Percentiles rank a stretch among this genome's conserved stretches.
These are phyloP conservation scores for Dendroctonus ponderosae DNA, from an alignment of 1,140 invertebrate species.

Conservation along the genomic window DNA sequence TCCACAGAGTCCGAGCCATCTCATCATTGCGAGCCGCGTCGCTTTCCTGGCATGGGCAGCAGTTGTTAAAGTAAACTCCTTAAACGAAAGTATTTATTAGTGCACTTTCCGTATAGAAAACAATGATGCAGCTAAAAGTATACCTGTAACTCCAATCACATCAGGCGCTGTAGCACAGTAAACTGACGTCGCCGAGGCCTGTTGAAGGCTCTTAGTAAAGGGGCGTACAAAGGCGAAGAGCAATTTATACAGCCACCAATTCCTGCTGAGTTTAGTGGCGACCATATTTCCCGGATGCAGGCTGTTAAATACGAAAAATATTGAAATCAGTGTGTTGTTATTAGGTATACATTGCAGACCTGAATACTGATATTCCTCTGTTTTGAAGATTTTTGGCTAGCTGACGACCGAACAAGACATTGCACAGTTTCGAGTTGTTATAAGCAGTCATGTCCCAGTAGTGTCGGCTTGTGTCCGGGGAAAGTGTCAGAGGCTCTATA, in stretches of 20 bases:
- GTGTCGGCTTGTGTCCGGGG: constrained; percentile 53
- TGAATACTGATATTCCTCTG: constrained; percentile 71
- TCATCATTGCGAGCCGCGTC: constrained; percentile 58
- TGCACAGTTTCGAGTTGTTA: constrained; percentile 88
- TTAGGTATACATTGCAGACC: background rate
- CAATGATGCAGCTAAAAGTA: too few species aligned
- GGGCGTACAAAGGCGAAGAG: constrained; percentile 77
- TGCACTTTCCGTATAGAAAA: too few species aligned
- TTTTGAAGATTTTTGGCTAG: constrained; percentile 69
- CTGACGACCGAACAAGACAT: constrained; percentile 80
- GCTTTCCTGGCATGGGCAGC: constrained; percentile 76
- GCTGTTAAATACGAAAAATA: constrained; percentile 45
- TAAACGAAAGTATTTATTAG: constrained; percentile 3
- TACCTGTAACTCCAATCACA: constrained; percentile 71
- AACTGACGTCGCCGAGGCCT: constrained; percentile 86
- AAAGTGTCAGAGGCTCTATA: constrained; percentile 52
- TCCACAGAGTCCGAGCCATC: constrained; percentile 63
- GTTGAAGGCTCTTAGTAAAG: constrained; percentile 95
- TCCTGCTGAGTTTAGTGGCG: constrained; percentile 68
- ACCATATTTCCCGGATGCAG: constrained; percentile 94
- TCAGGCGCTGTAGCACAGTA: constrained; percentile 86
- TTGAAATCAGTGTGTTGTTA: background rate
- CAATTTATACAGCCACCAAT: constrained; percentile 81
- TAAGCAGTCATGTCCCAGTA: constrained; percentile 83
- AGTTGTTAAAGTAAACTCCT: constrained; percentile 92